These are phyloP conservation scores for Eulithis testata DNA, from an alignment of 2,888 invertebrate species.

Conservation along the genomic window DNA sequence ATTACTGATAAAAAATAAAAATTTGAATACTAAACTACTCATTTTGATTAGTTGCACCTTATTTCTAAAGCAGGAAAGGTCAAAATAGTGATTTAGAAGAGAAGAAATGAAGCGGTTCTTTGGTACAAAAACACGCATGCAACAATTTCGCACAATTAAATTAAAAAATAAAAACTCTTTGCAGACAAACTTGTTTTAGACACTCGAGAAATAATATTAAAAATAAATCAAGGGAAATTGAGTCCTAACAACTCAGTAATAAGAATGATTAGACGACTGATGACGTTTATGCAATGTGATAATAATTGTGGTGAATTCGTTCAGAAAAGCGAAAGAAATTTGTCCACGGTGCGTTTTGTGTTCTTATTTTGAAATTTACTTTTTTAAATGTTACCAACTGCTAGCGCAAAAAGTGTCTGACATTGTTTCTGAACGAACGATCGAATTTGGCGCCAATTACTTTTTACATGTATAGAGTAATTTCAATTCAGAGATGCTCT, in stretches of 20 bases:
- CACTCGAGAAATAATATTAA: conserved; percentile 3
- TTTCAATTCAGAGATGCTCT: conserved; percentile 6
- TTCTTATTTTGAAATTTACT: conserved; percentile 49
- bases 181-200: conserved; percentile 46
- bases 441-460: conserved; percentile 77
- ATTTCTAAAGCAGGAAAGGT: conserved; percentile 4
- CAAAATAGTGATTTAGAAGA: not conserved
- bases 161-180: conserved; percentile 67
- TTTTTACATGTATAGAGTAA: conserved; percentile 57
- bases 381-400: conserved; percentile 61
- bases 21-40: not conserved
- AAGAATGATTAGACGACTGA: conserved; percentile 10
- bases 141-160: conserved; percentile 79
- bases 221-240: conserved; percentile 9
- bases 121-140: conserved; percentile 67
- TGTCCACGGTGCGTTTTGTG: conserved; percentile 66
- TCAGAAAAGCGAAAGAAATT: conserved; percentile 79
- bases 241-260: not conserved
- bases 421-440: conserved; percentile 69
- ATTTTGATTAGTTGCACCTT: conserved; percentile 14
- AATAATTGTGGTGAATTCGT: conserved; percentile 44
- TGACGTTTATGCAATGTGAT: conserved; percentile 22
- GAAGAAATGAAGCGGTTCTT: conserved; percentile 16
- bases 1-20: conserved; percentile 46
- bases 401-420: conserved; percentile 76